These are phyloP conservation scores for Schizopygopsis malacanthus DNA, from an alignment of 2,797 vertebrate species.

Conservation along the genomic window DNA sequence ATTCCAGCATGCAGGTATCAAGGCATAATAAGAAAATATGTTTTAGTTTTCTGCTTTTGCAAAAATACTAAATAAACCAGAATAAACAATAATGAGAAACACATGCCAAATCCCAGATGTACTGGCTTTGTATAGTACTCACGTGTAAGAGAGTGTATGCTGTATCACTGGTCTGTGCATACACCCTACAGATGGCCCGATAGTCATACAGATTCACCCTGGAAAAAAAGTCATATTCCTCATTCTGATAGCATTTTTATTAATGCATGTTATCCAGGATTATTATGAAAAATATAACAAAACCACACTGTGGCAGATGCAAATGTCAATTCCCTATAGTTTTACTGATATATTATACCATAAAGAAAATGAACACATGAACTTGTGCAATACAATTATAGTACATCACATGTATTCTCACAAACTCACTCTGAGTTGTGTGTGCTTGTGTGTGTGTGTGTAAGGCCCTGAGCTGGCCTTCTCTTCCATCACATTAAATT, in stretches of 20 bases:
- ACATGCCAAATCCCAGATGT: background rate
- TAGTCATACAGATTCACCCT: constrained; percentile 92
- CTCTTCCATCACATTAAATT: constrained; percentile 50
- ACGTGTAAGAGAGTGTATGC: constrained; percentile 91
- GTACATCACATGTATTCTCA: background rate
- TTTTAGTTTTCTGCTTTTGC: background rate
- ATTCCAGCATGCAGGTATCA: background rate
- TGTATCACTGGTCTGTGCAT: constrained; percentile 91
- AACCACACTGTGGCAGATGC: background rate
- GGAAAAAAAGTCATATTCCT: constrained; percentile 45
- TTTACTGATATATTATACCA: background rate
- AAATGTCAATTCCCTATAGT: background rate
- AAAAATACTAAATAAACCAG: background rate
- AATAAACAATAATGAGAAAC: background rate
- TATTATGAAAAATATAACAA: background rate
- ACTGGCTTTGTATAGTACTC: constrained; percentile 72
- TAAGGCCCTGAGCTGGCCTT: background rate
- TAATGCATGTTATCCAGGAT: constrained; percentile 44
- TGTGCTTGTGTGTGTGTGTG: background rate
- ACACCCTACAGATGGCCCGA: constrained; percentile 94
- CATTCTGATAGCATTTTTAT: background rate
- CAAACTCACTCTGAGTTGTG: background rate
- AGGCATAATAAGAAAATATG: background rate
- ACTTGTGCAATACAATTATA: background rate
- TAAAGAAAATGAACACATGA: background rate